Percentiles rank a stretch among this genome's conserved stretches.
Conservation (phyloP, 2,888 invertebrate genomes). For the Ophion slaviceki region DNA sequence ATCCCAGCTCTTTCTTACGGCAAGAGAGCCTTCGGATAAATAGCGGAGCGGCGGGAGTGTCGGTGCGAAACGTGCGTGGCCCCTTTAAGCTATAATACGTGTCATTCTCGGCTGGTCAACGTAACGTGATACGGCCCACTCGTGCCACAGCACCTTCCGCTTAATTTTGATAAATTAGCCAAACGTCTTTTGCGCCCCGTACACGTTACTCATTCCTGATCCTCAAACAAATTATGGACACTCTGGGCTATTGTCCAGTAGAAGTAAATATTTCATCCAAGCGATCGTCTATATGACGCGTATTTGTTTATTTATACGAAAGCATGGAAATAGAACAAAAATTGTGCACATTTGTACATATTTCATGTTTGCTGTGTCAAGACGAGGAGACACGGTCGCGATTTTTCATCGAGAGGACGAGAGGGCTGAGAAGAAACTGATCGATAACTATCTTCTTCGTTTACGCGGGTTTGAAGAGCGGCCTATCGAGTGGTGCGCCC, state of each 20-base stretch:
- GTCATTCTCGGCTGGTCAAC: constrained; percentile 25
- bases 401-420: constrained; percentile 48
- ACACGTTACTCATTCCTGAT: neutral
- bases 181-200: neutral
- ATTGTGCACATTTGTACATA: neutral
- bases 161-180: neutral
- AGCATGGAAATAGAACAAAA: neutral
- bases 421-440: constrained; percentile 63
- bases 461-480: constrained; percentile 68
- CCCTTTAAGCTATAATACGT: constrained; percentile 15
- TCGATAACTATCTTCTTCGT: constrained; percentile 70
- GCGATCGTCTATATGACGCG: no score
- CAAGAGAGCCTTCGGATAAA: constrained; percentile 6
- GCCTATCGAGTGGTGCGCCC: constrained; percentile 67
- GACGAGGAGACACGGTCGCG: constrained; percentile 20
- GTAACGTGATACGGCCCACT: constrained; percentile 54
- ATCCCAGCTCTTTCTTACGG: neutral
- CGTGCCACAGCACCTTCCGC: constrained; percentile 4
- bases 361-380: neutral
- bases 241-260: no score
- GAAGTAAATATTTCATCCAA: no score
- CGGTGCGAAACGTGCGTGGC: neutral
- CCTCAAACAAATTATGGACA: neutral
- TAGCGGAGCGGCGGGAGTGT: constrained; percentile 18
- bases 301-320: no score